Base-by-base conservation (phyloP, 1,140 invertebrate genomes). In the Bombus affinis region DNA sequence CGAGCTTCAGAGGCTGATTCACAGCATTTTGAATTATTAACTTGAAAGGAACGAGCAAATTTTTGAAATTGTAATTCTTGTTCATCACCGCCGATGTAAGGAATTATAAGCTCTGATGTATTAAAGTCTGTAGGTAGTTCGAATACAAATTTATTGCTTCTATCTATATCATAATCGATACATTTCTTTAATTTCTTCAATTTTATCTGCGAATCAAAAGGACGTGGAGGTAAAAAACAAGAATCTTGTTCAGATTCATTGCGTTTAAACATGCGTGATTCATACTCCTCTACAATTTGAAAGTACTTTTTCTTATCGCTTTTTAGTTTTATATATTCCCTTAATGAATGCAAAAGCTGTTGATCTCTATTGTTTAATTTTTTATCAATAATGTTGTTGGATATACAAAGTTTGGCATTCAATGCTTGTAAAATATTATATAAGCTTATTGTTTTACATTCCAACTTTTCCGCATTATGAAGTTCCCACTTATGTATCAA, bases 221-320 rank as follows among this genome's bases (percentile, higher is more conserved):
- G 92, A 53, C 88, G 65, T 35, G 94, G 92, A 15, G 94, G 92
- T 77, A 93, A 81, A 71, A 92, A 94, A 25, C 65, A 73, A 53
- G 75, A 80, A 28, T 73, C 32, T 65, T 82, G n/a, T 9, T 39
- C 13, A 53, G 12, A 25, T 3, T 42, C 13, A 74, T n/a, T 13
- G 12, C 4, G 12, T 57, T 92, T 92, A 81, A 95, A 95, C 94
- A 95, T 95, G 47, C 66, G 68, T 25, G 65, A 25, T 47, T 91
- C 89, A 22, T 85, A 86, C 1, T 68, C 44, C 74, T 94, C 92
- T 22, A 93, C 59, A 2, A 87, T 5, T 42, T 86, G 59, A 22
- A 32, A 18, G 8, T 77, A 71, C 44, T 2, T 78, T 66, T 57
- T 28, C 66, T 53, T 25, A 25, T 87, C 72, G 15, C 44, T 42